phyloP scores from a whole-genome alignment of 2,113 vertebrate genomes.

The Plestiodon gilberti region DNA sequence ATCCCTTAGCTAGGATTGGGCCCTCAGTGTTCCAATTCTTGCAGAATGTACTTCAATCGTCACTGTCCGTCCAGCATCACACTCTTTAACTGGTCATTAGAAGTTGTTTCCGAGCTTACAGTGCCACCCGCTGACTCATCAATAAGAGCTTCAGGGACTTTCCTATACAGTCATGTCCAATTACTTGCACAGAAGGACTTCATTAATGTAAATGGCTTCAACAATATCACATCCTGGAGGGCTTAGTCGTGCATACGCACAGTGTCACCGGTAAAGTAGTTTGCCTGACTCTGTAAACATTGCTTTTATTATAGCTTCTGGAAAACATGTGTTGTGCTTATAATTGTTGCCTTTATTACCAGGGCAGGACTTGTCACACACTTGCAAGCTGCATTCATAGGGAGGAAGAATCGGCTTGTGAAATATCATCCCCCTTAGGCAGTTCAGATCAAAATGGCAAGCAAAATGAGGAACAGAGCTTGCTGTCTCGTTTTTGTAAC shows the following conservation, averaged over 20 bases:
- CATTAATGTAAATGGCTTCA: conserved; percentile 2
- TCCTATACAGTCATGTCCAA: background rate
- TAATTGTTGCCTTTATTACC: background rate
- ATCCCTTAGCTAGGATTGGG: no score
- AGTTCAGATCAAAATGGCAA: conserved; percentile 39
- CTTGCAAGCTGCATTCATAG: background rate
- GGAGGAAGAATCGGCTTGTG: background rate
- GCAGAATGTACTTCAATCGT: background rate
- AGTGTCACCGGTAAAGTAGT: background rate
- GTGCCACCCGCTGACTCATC: conserved; percentile 10
- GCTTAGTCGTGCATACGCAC: background rate
- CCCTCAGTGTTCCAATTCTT: background rate
- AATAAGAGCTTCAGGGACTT: background rate
- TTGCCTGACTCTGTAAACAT: background rate
- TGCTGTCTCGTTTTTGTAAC: conserved; percentile 54
- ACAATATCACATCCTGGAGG: background rate
- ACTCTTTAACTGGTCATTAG: rapidly evolving
- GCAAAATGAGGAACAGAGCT: conserved; percentile 43
- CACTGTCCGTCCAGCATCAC: background rate
- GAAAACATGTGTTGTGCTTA: background rate
- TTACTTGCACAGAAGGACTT: background rate
- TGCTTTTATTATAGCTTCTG: background rate
- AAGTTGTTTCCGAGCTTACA: conserved; percentile 16
- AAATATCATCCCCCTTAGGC: conserved; percentile 33
- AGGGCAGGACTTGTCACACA: background rate